phyloP scores from a whole-genome alignment of 2,888 invertebrate genomes.

The Cancer borealis region DNA sequence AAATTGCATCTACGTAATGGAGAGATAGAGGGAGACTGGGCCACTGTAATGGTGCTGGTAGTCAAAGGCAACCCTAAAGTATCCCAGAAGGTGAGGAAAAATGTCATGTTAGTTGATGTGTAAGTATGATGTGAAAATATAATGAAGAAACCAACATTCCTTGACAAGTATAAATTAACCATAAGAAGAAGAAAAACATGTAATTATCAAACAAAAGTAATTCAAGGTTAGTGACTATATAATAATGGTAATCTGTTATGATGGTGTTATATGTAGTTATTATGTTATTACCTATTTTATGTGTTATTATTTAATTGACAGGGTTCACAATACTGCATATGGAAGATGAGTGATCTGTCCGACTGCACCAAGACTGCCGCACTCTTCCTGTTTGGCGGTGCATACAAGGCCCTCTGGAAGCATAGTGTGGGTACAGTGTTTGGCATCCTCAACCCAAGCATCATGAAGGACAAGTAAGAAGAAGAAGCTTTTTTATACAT shows the following conservation, averaged over 20 bases:
- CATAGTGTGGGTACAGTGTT: conserved; percentile 88
- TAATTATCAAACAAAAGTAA: neutral
- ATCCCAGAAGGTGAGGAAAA: conserved; percentile 84
- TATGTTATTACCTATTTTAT: neutral
- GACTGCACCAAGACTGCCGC: conserved; percentile 88
- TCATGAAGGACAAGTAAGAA: conserved; percentile 78
- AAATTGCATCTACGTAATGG: conserved; percentile 72
- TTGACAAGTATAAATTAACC: neutral
- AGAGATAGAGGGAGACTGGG: conserved; percentile 86
- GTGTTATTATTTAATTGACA: conserved; percentile 72
- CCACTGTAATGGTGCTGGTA: conserved; percentile 90
- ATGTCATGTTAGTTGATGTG: neutral
- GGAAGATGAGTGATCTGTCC: conserved; percentile 91
- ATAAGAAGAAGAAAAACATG: neutral
- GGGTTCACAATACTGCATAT: conserved; percentile 86
- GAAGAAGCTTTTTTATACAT: neutral
- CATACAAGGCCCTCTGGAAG: conserved; percentile 92
- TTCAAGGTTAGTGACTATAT: neutral
- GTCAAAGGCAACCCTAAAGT: conserved; percentile 88
- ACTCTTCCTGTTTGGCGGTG: conserved; percentile 90
- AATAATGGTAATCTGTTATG: neutral
- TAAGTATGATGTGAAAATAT: neutral
- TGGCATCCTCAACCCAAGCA: conserved; percentile 90
- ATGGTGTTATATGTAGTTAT: neutral
- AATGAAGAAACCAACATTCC: neutral